Base-by-base conservation (phyloP, 2,888 invertebrate species). In the Dioctria rufipes region DNA sequence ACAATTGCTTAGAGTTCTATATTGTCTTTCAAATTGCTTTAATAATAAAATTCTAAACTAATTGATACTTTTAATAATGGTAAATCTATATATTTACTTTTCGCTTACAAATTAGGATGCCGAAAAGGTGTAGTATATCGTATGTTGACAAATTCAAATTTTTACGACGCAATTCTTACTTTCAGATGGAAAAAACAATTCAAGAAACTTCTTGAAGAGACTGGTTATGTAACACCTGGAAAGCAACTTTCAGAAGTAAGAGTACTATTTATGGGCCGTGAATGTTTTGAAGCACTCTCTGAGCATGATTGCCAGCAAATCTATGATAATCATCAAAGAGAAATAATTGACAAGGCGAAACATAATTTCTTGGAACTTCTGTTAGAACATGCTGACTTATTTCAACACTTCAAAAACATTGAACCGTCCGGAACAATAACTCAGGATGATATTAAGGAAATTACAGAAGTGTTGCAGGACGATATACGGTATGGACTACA, bases 211-310 rank as follows among this genome's bases (percentile, higher is more conserved):
- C 91, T 98, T 80, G 96, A 97, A 88, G 97, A 97, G 88, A 97
- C 97, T 0, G 95, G 96, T 3, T 97, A 98, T 89, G 97, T 98
- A 46, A 97, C 97, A 0, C 97, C 98, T 2, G 98, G 98, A n/a
- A 97, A 98, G 89, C 94, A 95, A 85, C 90, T 98, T 83, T 93
- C 95, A 0, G 98, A 98, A 89, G 96, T 97, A 54, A 91, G 95
- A 77, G 96, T 98, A 3, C 91, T 97, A 81, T 95, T 98, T 87
- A 95, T 97, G 94, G 98, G 98, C 0, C 92, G 97, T 60, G 97
- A 98, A 88, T 97, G 97, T 87, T 98, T 96, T 88, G 97, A 97
- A 89, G 95, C 96, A 9, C 91, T 98, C 77, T 93, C 95, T 0
- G 97, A 97, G 85, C 93, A 94, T 80, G 98, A 98, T 87, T 95